Evolutionary conservation across 2,797 vertebrate genomes (phyloP), one percentile per base, ranked within the genome.

Genomic region (Sebastes minor): DNA sequence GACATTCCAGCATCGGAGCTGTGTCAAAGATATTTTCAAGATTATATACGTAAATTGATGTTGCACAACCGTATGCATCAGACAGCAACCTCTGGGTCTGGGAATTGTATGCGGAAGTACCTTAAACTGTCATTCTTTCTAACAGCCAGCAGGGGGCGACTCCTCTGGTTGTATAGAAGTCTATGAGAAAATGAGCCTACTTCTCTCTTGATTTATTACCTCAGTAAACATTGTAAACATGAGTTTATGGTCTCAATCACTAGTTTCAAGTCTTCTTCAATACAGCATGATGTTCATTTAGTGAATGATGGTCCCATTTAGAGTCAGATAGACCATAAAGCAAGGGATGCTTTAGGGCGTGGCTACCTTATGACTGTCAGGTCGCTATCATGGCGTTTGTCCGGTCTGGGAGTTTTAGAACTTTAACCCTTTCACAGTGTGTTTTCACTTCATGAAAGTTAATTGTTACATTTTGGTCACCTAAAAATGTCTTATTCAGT

Each of bases 11-110:
- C 32, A 23, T 78, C n/a, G 13, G 11, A 60, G 67, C 53, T 2
- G 59, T 53, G 76, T 28, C 52, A 32, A 59, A 72, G 28, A 83
- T 77, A 13, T 74, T 81, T 74, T 65, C 65, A 62, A 81, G 64
- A 89, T 80, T 72, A 65, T 22, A 49, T 30, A 76, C 71, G 68
- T 74, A 65, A 77, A 81, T 38, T 13, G 5, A 38, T 57, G 57
- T 56, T 73, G 52, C 16, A 22, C 3, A 32, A 46, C 27, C 16
- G 5, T 23, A 30, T 25, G 62, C 61, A 52, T n/a, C 46, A 52
- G 46, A 52, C 16, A 2, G 46, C 46, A 52, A 20, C 46, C 46
- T 20, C 42, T 46, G 14, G 42, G 14, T 46, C 42, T 46, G 42
- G 13, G 38, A 46, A 46, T 14, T 14, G 13, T 42, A 42, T 42